Conservation (phyloP, 2,797 vertebrate genomes). For the Anguilla megastoma region DNA sequence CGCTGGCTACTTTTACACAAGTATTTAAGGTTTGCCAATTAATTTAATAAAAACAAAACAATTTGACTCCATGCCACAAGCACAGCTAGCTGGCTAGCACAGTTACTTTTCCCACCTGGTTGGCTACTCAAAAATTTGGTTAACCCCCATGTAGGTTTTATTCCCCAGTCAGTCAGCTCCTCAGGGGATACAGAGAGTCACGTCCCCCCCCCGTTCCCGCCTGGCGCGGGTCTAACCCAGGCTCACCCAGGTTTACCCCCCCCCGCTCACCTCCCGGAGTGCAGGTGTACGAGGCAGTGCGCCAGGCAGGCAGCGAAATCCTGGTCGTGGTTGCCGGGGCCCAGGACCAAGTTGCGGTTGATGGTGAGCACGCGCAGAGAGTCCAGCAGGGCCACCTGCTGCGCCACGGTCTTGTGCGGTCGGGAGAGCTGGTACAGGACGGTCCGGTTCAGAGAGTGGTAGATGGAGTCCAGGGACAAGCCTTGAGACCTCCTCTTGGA, state of each 20-base stretch:
- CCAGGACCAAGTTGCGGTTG: conserved; percentile 93
- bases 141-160: no score
- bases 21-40: no score
- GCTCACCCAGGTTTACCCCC: not conserved
- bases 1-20: no score
- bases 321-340: conserved; percentile 96
- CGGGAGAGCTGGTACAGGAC: conserved; percentile 96
- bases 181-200: no score
- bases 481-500: conserved; percentile 95
- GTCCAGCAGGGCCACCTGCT: conserved; percentile 95
- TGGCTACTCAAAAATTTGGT: no score
- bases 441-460: conserved; percentile 96
- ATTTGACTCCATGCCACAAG: no score
- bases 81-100: no score
- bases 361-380: conserved; percentile 91
- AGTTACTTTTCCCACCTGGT: no score
- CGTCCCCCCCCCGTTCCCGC: not conserved
- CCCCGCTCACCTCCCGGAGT: conserved; percentile 83
- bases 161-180: no score
- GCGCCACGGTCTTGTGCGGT: conserved; percentile 93
- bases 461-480: conserved; percentile 89
- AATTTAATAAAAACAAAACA: no score
- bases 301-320: conserved; percentile 96
- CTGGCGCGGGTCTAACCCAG: not conserved
- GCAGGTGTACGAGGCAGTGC: conserved; percentile 93